Evolutionary conservation across 2,113 vertebrate species (phyloP).

Genomic region (Fulica atra): DNA sequence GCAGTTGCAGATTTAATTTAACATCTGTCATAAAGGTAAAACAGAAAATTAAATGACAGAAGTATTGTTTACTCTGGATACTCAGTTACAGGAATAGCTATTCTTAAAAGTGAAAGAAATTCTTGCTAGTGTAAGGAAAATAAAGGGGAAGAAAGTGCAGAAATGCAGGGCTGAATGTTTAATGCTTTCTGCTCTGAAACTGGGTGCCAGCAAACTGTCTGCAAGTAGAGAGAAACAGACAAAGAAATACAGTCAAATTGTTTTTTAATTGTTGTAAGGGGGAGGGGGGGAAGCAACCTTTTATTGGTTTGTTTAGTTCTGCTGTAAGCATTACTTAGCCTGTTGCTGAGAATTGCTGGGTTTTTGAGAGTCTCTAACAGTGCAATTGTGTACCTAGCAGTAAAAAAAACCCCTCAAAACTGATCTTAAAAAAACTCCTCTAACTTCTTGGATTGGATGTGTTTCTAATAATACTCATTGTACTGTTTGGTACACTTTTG

Average conservation of each 20-base stretch:
- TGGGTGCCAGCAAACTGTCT: not conserved
- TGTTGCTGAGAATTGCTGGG: not conserved
- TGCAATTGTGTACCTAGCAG: not conserved
- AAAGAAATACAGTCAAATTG: not conserved
- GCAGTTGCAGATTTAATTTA: not conserved
- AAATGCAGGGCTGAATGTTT: not conserved
- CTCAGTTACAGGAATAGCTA: slow-evolving; percentile 6
- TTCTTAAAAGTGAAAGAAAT: slow-evolving; percentile 15
- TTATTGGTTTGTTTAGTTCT: not conserved
- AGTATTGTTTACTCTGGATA: not conserved
- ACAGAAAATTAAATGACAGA: not conserved
- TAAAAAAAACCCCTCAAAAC: not conserved
- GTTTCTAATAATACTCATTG: not conserved
- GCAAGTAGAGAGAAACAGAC: not conserved
- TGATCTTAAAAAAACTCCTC: not conserved
- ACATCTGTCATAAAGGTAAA: not conserved
- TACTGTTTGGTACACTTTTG: not conserved
- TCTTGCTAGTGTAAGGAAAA: slow-evolving; percentile 40
- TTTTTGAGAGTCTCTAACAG: not conserved
- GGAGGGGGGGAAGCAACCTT: not conserved
- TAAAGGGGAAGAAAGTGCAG: slow-evolving; percentile 45
- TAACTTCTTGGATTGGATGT: not conserved
- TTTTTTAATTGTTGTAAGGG: not conserved
- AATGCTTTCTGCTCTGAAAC: not conserved
- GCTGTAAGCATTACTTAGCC: not conserved